phyloP scores from a whole-genome alignment of 1,140 invertebrate genomes.

The Hycleus phaleratus region DNA sequence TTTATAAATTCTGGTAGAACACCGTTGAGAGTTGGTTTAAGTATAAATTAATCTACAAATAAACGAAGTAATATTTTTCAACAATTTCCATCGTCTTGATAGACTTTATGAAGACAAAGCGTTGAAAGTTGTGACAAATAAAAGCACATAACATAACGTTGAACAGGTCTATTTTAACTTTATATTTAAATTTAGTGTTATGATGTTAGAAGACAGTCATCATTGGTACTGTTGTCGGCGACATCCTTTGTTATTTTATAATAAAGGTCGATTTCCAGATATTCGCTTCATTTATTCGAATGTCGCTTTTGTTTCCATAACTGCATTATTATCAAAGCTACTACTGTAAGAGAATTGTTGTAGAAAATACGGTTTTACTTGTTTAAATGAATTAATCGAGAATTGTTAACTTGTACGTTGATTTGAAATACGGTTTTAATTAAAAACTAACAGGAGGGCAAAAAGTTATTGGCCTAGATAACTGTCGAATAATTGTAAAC shows the following conservation, averaged over 20 bases:
- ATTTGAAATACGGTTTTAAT: no score
- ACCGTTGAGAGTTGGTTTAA: background rate
- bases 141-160: slow-evolving; percentile 11
- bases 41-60: slow-evolving; percentile 11
- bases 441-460: no score
- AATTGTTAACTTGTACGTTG: no score
- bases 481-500: no score
- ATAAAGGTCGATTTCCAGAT: slow-evolving; percentile 16
- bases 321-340: slow-evolving; percentile 12
- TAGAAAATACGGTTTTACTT: no score
- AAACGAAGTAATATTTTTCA: slow-evolving; percentile 11
- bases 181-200: slow-evolving; percentile 23
- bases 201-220: slow-evolving; percentile 1
- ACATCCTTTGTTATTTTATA: no score
- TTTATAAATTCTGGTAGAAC: no score
- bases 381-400: no score
- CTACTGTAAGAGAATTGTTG: slow-evolving; percentile 12
- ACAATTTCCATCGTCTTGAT: slow-evolving; percentile 12
- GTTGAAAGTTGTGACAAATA: slow-evolving; percentile 21
- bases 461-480: no score
- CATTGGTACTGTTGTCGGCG: no score
- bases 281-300: slow-evolving; percentile 7
- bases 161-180: slow-evolving; percentile 20
- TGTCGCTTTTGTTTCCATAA: slow-evolving; percentile 18
- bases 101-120: slow-evolving; percentile 23